Conservation (phyloP, 2,797 vertebrate genomes). For the Micropoecilia bifurca region DNA sequence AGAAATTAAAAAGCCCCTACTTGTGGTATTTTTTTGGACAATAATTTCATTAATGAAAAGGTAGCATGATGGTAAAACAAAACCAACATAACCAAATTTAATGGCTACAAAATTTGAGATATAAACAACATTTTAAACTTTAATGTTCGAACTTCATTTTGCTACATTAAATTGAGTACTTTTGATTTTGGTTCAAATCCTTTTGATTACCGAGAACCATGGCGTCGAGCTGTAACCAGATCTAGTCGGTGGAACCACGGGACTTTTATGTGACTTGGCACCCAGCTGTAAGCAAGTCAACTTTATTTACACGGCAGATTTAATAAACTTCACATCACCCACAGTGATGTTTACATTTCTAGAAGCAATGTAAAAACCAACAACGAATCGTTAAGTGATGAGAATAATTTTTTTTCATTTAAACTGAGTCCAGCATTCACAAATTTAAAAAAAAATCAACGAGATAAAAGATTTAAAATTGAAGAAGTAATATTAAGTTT, state of each 20-base stretch:
- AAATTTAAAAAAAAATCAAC: no score
- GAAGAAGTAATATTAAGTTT: no score
- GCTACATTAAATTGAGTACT: neutral
- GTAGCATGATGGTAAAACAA: neutral
- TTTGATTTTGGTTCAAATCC: neutral
- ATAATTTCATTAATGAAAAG: neutral
- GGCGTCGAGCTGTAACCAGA: neutral
- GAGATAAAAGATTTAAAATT: no score
- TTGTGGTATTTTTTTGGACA: neutral
- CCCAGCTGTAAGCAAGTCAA: neutral
- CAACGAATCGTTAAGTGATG: neutral
- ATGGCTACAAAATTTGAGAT: neutral
- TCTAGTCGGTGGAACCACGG: neutral
- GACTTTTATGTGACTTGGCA: neutral
- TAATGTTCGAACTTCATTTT: neutral
- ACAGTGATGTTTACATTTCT: neutral
- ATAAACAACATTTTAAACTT: neutral
- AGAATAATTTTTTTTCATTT: neutral
- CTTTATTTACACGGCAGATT: neutral
- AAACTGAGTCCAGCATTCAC: no score
- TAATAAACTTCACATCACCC: neutral
- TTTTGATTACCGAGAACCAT: neutral
- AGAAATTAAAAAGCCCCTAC: slow-evolving; percentile 9
- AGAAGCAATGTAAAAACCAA: neutral
- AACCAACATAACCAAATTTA: neutral